Conservation (phyloP, 2,888 invertebrate genomes). For the Rhopalosiphum nymphaeae region DNA sequence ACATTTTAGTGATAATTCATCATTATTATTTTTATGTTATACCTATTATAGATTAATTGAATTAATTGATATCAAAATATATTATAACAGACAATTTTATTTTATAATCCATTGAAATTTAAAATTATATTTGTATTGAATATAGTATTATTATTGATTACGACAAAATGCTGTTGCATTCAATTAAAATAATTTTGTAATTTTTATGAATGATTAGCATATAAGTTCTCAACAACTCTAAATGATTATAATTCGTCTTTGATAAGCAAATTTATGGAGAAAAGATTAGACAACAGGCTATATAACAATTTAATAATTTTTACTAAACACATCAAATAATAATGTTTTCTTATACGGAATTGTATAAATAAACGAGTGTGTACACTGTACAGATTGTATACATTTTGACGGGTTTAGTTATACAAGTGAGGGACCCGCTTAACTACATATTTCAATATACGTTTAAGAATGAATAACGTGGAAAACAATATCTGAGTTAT, state of each 20-base stretch:
- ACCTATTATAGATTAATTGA: not conserved
- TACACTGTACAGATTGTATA: not conserved
- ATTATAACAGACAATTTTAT: not conserved
- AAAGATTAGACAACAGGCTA: not conserved
- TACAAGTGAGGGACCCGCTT: not conserved
- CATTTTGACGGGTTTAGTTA: not conserved
- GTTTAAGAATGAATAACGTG: not conserved
- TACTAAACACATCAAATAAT: not conserved
- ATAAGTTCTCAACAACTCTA: not conserved
- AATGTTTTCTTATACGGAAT: not conserved
- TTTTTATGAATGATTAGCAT: not conserved
- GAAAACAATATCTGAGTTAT: not conserved
- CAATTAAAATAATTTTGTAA: not conserved
- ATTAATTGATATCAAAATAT: not conserved
- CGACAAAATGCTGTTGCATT: not conserved
- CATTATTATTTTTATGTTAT: not conserved
- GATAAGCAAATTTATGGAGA: not conserved
- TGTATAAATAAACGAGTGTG: not conserved
- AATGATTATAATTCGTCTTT: not conserved
- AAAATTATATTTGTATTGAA: not conserved
- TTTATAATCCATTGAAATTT: not conserved
- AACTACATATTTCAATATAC: not conserved
- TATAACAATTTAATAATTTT: not conserved
- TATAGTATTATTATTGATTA: not conserved
- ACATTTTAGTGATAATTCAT: not conserved